Evolutionary conservation across 2,888 invertebrate genomes (phyloP).

Genomic region (Drosophila anomalata): DNA sequence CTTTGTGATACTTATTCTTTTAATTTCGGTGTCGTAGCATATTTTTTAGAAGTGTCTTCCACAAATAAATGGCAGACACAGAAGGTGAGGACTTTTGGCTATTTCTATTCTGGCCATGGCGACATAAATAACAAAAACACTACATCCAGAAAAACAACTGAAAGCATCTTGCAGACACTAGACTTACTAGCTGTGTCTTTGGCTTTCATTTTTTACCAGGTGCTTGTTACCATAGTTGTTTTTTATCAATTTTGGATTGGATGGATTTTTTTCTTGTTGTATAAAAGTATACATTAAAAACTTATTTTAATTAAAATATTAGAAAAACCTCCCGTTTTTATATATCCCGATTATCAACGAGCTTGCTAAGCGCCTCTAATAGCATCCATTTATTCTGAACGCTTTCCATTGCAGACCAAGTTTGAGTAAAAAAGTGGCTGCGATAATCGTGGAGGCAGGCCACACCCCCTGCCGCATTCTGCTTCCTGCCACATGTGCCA

Average conservation of each 20-base stretch:
- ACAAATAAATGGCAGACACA: slow-evolving; percentile 20
- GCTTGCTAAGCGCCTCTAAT: slow-evolving; percentile 43
- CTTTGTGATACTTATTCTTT: not conserved
- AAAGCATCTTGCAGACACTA: slow-evolving; percentile 22
- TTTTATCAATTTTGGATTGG: slow-evolving; percentile 1
- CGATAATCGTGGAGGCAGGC: slow-evolving; percentile 29
- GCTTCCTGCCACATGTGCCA: slow-evolving; percentile 40
- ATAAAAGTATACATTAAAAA: too few species aligned
- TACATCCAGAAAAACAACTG: slow-evolving; percentile 17
- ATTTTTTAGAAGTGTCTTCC: not conserved
- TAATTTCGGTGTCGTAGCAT: not conserved
- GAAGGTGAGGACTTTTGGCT: slow-evolving; percentile 24
- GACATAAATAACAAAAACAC: slow-evolving; percentile 25
- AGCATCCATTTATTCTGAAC: slow-evolving; percentile 32
- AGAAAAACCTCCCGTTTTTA: not conserved
- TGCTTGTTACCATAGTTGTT: not conserved
- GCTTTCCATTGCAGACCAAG: slow-evolving; percentile 4
- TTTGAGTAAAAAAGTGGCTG: slow-evolving; percentile 25
- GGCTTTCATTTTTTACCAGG: slow-evolving; percentile 1
- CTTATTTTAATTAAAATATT: not conserved
- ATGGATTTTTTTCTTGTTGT: not conserved
- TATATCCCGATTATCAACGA: slow-evolving; percentile 29
- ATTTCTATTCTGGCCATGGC: slow-evolving; percentile 12
- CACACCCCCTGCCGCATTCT: slow-evolving; percentile 9
- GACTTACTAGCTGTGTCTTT: slow-evolving; percentile 32